Evolutionary conservation across 2,888 invertebrate species (phyloP).

Genomic region (Lithodes maja): DNA sequence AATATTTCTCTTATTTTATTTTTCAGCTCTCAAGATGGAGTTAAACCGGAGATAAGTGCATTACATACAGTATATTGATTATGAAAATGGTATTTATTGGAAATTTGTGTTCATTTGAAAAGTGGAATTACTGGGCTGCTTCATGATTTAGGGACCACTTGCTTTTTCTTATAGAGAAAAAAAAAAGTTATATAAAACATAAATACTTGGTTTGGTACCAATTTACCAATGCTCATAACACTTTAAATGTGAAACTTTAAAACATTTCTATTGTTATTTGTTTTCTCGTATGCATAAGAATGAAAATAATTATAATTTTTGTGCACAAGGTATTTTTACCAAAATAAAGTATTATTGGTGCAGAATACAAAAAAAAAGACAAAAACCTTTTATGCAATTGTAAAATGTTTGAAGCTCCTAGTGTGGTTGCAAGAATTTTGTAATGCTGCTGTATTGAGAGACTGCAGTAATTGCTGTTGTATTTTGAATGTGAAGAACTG

Average conservation of each 20-base stretch:
- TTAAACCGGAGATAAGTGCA: slow-evolving; percentile 70
- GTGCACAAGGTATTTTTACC: slow-evolving; percentile 20
- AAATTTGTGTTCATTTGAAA: slow-evolving; percentile 25
- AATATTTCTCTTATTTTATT: slow-evolving; percentile 15
- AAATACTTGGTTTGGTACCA: neutral
- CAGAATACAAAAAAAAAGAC: slow-evolving; percentile 24
- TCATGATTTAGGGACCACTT: slow-evolving; percentile 62
- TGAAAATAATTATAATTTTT: slow-evolving; percentile 11
- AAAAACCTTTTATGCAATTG: slow-evolving; percentile 26
- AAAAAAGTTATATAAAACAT: slow-evolving; percentile 23
- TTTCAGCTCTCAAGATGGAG: slow-evolving; percentile 71
- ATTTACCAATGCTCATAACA: slow-evolving; percentile 42
- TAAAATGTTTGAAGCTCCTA: neutral
- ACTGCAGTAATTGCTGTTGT: neutral
- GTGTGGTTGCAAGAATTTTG: slow-evolving; percentile 12
- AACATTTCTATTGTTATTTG: slow-evolving; percentile 30
- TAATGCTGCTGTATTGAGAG: slow-evolving; percentile 14
- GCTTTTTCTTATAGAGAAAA: slow-evolving; percentile 29
- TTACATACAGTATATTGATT: slow-evolving; percentile 10
- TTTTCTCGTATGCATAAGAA: slow-evolving; percentile 13
- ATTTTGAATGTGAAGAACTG: neutral
- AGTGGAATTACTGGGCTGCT: slow-evolving; percentile 42
- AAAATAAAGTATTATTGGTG: slow-evolving; percentile 46
- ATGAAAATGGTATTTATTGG: slow-evolving; percentile 8
- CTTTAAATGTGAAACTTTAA: neutral